These are phyloP conservation scores for Colletes gigas DNA, from an alignment of 1,140 invertebrate genomes.

Conservation along the genomic window DNA sequence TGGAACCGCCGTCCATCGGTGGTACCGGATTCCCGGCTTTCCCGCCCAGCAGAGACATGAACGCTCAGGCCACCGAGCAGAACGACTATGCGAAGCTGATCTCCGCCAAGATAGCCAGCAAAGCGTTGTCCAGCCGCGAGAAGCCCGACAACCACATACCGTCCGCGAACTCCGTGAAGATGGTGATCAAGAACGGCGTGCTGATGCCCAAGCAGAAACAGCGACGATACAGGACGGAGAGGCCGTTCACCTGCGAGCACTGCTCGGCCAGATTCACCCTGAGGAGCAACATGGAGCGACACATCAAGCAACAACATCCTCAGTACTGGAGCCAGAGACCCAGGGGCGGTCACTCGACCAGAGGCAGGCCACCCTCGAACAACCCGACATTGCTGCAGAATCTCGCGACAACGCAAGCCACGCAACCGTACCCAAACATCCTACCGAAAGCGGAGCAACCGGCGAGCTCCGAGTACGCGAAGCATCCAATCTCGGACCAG, in stretches of 20 bases:
- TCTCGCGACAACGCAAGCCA: constrained; percentile 45
- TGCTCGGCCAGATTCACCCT: constrained; percentile 94
- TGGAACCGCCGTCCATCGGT: constrained; percentile 79
- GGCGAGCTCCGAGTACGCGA: constrained; percentile 55
- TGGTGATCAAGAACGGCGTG: constrained; percentile 94
- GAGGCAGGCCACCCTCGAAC: constrained; percentile 79
- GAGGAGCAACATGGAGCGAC: constrained; percentile 95
- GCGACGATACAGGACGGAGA: constrained; percentile 93
- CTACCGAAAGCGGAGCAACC: constrained; percentile 58
- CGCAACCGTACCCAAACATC: constrained; percentile 61
- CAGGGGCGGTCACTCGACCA: constrained; percentile 80
- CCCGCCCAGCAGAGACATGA: constrained; percentile 55
- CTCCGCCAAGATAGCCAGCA: constrained; percentile 42
- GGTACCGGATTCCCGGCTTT: constrained; percentile 63
- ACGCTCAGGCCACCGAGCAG: constrained; percentile 56
- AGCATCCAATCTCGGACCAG: constrained; percentile 85
- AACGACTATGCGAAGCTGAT: constrained; percentile 67
- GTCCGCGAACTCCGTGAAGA: constrained; percentile 87
- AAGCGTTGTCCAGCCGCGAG: constrained; percentile 60
- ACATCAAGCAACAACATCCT: constrained; percentile 96
- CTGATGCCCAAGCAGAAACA: constrained; percentile 95
- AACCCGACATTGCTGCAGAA: constrained; percentile 67
- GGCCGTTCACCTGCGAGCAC: constrained; percentile 93
- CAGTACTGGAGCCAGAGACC: constrained; percentile 92
- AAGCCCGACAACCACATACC: constrained; percentile 54